Percentiles rank a stretch among this genome's conserved stretches.
phyloP scores from a whole-genome alignment of 2,113 vertebrate species.

The Pseudopipra pipra region DNA sequence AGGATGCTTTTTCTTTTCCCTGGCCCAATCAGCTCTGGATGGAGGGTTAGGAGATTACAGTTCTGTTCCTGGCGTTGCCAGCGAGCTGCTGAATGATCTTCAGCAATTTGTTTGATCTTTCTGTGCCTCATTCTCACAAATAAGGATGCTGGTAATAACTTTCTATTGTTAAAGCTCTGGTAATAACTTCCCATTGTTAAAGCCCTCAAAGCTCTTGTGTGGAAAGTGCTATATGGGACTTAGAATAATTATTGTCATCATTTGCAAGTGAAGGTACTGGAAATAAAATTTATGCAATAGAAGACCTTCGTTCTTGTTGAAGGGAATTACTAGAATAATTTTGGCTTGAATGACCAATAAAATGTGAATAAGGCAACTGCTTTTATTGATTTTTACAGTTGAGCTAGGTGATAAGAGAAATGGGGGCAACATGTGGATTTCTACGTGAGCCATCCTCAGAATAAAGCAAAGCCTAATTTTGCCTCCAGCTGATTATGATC shows the following conservation, averaged over 20 bases:
- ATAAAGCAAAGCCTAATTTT: not conserved
- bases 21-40: not conserved
- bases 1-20: not conserved
- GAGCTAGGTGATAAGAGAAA: not conserved
- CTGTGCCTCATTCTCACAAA: not conserved
- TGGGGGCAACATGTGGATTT: not conserved
- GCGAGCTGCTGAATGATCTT: not conserved
- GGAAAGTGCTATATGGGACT: not conserved
- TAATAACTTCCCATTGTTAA: constrained; percentile 58
- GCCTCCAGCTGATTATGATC: not conserved
- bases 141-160: constrained; percentile 48
- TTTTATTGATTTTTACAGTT: not conserved
- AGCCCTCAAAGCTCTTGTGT: not conserved
- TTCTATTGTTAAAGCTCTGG: constrained; percentile 44
- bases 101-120: constrained; percentile 33
- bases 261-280: not conserved
- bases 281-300: not conserved
- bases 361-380: not conserved
- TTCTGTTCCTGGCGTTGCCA: not conserved
- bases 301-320: not conserved
- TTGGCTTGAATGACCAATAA: not conserved
- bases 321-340: not conserved
- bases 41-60: not conserved
- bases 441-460: not conserved
- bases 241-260: constrained; percentile 33